Percentiles rank a stretch among this genome's conserved stretches.
These are phyloP conservation scores for Cheilosia variabilis DNA, from an alignment of 2,888 invertebrate genomes.

Conservation along the genomic window DNA sequence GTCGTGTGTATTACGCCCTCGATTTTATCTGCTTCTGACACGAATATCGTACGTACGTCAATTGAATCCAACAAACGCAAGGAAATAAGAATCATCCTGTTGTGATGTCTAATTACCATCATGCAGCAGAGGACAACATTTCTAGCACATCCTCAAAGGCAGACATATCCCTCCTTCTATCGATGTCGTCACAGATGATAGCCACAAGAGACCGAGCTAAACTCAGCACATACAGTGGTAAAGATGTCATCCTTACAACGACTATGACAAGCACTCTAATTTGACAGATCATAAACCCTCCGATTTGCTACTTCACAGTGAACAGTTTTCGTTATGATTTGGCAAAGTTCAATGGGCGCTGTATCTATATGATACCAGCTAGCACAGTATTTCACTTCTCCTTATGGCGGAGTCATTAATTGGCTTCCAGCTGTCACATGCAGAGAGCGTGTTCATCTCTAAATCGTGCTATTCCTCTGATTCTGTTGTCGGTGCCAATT, in stretches of 20 bases:
- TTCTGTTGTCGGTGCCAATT: conserved; percentile 18
- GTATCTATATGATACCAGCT: conserved; percentile 16
- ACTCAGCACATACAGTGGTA: conserved; percentile 1
- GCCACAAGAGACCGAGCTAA: conserved; percentile 1
- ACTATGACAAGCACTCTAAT: conserved; percentile 36
- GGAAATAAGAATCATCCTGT: neutral
- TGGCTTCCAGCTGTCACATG: conserved; percentile 65
- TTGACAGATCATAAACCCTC: conserved; percentile 46
- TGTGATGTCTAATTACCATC: conserved; percentile 5
- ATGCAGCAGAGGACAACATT: neutral
- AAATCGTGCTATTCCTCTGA: conserved; percentile 21
- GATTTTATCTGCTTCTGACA: neutral
- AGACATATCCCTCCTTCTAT: neutral
- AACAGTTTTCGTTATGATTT: conserved; percentile 53
- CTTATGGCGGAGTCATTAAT: conserved; percentile 51
- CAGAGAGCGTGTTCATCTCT: conserved; percentile 44
- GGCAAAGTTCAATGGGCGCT: conserved; percentile 46
- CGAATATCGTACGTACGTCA: neutral
- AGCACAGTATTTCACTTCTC: conserved; percentile 40
- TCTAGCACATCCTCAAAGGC: neutral
- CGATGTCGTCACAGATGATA: conserved; percentile 13
- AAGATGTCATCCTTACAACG: conserved; percentile 14
- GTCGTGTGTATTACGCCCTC: neutral
- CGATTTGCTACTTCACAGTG: conserved; percentile 55
- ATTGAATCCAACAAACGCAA: neutral